Percentiles rank a stretch among this genome's conserved stretches.
Evolutionary conservation across 2,113 vertebrate species (phyloP).

Genomic region (Labrus mixtus): DNA sequence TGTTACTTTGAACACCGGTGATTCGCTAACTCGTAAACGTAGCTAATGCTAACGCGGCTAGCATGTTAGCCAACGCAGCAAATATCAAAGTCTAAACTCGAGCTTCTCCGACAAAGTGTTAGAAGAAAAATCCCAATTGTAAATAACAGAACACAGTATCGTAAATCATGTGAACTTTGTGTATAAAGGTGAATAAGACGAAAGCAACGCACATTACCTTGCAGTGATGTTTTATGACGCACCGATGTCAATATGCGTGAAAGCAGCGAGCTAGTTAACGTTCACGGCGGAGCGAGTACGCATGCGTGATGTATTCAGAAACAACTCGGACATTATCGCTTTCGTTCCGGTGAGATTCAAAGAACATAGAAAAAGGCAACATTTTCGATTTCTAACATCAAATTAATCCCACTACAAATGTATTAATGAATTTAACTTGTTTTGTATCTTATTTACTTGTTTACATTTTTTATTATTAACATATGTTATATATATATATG

Average conservation of each 20-base stretch:
- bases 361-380: too few species aligned
- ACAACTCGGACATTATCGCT: not conserved
- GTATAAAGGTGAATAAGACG: not conserved
- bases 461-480: too few species aligned
- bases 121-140: not conserved
- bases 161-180: accelerated
- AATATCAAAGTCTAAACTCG: not conserved
- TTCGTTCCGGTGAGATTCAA: not conserved
- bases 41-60: slow-evolving; percentile 17
- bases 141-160: not conserved
- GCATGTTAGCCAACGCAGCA: slow-evolving; percentile 17
- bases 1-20: accelerated
- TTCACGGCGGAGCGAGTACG: not conserved
- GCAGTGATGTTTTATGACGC: not conserved
- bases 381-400: too few species aligned
- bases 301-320: slow-evolving; percentile 40
- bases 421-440: too few species aligned
- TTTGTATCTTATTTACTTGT: too few species aligned
- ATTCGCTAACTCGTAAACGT: not conserved
- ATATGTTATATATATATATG: too few species aligned
- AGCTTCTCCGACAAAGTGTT: not conserved
- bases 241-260: slow-evolving; percentile 17
- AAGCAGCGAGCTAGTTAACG: not conserved
- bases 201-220: slow-evolving; percentile 36
- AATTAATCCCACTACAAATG: too few species aligned